These are phyloP conservation scores for Phalloptychus januarius DNA, from an alignment of 2,797 vertebrate species.

Conservation along the genomic window DNA sequence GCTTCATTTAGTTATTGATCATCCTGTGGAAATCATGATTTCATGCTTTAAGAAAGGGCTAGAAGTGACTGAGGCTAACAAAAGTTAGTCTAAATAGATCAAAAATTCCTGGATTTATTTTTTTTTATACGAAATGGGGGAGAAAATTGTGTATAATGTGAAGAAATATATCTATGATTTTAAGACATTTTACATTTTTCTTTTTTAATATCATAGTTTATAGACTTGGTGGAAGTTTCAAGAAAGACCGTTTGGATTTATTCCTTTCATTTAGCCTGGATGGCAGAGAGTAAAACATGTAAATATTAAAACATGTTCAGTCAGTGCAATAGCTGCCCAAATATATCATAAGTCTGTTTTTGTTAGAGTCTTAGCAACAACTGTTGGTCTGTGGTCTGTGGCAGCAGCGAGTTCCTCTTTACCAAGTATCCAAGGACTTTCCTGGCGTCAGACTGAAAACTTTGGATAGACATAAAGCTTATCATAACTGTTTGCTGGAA, in stretches of 20 bases:
- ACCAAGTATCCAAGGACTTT: background rate
- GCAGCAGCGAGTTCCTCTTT: background rate
- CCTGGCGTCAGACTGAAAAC: conserved; percentile 2
- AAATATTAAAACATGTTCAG: background rate
- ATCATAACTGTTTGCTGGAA: background rate
- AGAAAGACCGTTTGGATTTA: background rate
- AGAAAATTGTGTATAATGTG: background rate
- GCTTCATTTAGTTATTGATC: conserved; percentile 5
- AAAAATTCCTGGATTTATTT: too few relatives aligned
- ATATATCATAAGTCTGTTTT: background rate
- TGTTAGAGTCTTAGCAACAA: background rate
- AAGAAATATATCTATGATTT: background rate
- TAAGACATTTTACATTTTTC: background rate
- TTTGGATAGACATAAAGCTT: background rate
- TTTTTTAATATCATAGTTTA: background rate
- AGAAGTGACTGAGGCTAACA: background rate
- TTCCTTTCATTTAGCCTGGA: background rate
- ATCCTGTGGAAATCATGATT: background rate
- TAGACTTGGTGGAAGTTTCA: background rate
- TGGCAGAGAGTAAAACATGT: background rate
- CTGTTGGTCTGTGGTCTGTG: background rate
- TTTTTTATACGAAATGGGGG: background rate
- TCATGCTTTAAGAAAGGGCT: conserved; percentile 30
- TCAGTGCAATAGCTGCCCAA: background rate
- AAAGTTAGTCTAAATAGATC: background rate